Percentiles rank a stretch among this genome's conserved stretches.
These are phyloP conservation scores for Volucella inanis DNA, from an alignment of 2,888 invertebrate species.

Conservation along the genomic window DNA sequence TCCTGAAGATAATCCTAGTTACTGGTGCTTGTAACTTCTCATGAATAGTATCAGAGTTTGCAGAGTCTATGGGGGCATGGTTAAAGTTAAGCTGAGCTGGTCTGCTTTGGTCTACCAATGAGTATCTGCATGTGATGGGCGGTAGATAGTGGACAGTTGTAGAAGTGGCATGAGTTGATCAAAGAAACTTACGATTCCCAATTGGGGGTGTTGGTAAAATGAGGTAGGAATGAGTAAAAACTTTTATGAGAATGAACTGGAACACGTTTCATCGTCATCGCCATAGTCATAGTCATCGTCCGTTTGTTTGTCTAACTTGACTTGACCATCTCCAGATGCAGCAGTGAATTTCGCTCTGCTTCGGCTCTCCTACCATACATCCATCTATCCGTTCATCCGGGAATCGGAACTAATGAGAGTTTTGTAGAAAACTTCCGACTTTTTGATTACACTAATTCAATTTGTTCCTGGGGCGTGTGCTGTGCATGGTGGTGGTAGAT, in stretches of 20 bases:
- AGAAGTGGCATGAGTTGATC: constrained; percentile 29
- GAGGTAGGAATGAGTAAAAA: constrained; percentile 33
- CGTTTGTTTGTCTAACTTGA: constrained; percentile 58
- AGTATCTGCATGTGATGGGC: constrained; percentile 70
- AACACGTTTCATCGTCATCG: constrained; percentile 51
- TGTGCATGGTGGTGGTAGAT: constrained; percentile 17
- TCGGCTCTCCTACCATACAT: constrained; percentile 47
- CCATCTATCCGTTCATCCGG: constrained; percentile 70
- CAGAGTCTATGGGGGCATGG: constrained; percentile 3
- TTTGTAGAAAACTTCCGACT: constrained; percentile 76
- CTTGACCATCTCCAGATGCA: constrained; percentile 56
- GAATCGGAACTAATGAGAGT: constrained; percentile 75
- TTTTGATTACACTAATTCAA: constrained; percentile 78
- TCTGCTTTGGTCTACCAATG: neutral
- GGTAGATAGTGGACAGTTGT: neutral
- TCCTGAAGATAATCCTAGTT: constrained; percentile 66
- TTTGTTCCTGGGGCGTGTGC: constrained; percentile 71
- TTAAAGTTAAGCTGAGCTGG: no score
- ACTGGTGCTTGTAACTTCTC: constrained; percentile 57
- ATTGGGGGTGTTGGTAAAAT: constrained; percentile 34
- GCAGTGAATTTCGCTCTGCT: neutral
- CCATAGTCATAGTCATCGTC: constrained; percentile 24
- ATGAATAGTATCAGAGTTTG: constrained; percentile 56
- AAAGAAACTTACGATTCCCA: constrained; percentile 65
- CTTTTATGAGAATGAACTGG: constrained; percentile 67